Evolutionary conservation across 1,140 invertebrate species (phyloP).

Genomic region (Hycleus cichorii): DNA sequence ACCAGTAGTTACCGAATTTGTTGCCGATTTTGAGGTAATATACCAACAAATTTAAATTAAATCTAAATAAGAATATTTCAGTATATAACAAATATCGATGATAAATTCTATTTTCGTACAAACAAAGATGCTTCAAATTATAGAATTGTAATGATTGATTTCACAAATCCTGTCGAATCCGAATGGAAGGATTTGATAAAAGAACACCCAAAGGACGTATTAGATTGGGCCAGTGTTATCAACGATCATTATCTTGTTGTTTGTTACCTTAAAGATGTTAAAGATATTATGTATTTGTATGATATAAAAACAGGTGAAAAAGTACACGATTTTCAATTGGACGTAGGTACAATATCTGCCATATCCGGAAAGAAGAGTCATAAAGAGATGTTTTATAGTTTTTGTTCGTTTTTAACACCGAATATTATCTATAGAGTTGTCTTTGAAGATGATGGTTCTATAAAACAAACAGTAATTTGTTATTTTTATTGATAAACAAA

Average conservation of each 20-base stretch:
- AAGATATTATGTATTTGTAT: slow-evolving; percentile 80
- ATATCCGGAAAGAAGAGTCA: slow-evolving; percentile 81
- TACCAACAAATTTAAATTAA: neutral
- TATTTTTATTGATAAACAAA: neutral
- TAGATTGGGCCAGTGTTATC: slow-evolving; percentile 82
- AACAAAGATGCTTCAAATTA: slow-evolving; percentile 93
- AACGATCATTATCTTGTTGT: slow-evolving; percentile 81
- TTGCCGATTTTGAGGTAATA: slow-evolving; percentile 88
- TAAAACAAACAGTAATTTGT: slow-evolving; percentile 55
- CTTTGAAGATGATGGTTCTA: slow-evolving; percentile 53
- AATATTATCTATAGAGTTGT: slow-evolving; percentile 84
- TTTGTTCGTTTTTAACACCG: slow-evolving; percentile 90
- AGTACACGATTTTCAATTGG: slow-evolving; percentile 66
- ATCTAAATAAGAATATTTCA: slow-evolving; percentile 42
- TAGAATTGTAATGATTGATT: slow-evolving; percentile 80
- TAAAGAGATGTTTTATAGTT: slow-evolving; percentile 88
- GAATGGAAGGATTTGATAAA: slow-evolving; percentile 80
- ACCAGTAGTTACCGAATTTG: slow-evolving; percentile 80
- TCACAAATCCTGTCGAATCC: slow-evolving; percentile 66
- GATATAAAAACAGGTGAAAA: slow-evolving; percentile 65
- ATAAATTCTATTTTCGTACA: slow-evolving; percentile 80
- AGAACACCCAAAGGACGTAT: slow-evolving; percentile 79
- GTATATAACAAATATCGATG: slow-evolving; percentile 87
- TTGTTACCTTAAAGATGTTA: slow-evolving; percentile 92
- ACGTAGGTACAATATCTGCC: slow-evolving; percentile 78